Base-by-base conservation (phyloP, 2,888 invertebrate genomes). In the Caenorhabditis doughertyi region DNA sequence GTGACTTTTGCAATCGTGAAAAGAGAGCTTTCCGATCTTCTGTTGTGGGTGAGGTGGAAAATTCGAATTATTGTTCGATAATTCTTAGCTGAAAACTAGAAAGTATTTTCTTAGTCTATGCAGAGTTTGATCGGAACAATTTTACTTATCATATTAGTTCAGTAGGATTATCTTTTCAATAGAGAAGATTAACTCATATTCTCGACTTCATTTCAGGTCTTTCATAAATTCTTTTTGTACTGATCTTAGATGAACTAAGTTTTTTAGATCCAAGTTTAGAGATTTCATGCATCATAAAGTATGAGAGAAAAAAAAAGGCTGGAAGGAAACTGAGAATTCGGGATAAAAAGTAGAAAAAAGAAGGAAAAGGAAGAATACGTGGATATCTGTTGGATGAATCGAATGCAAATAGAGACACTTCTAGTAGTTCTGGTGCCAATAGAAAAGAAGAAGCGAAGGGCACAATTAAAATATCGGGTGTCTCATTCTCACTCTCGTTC, bases 391-490 rank as follows among this genome's bases (percentile, higher is more conserved):
- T 32, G 47, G 74, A 74, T 65, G 65, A 64, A 73, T 73, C 53
- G 62, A 74, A 65, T 77, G 68, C 68, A 77, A 77, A 77, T 77
- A 77, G 68, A 76, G 44, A 60, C 65, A 76, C 56, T 72, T 72
- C 35, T 53, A 39, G n/a, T n/a, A n/a, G 39, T 51, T 21, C 51
- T 21, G 60, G 39, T 56, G 56, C 51, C 60, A 39, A 39, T 62
- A 21, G 51, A 51, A 62, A 62, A 72, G 71, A 72, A 74, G 74
- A 62, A 77, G 68, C 60, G 77, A 77, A 77, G 77, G 77, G 71
- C 79, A 79, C 70, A 79, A 79, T 79, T 79, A 79, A 79, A 79
- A 79, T 79, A 79, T 79, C 79, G 79, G 79, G 71, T 79, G 79
- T 79, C 79, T 79, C 68, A 21, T 35, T 53, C 42, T 64, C 60